These are phyloP conservation scores for Synergus japonicus DNA, from an alignment of 2,888 invertebrate genomes.

Conservation along the genomic window DNA sequence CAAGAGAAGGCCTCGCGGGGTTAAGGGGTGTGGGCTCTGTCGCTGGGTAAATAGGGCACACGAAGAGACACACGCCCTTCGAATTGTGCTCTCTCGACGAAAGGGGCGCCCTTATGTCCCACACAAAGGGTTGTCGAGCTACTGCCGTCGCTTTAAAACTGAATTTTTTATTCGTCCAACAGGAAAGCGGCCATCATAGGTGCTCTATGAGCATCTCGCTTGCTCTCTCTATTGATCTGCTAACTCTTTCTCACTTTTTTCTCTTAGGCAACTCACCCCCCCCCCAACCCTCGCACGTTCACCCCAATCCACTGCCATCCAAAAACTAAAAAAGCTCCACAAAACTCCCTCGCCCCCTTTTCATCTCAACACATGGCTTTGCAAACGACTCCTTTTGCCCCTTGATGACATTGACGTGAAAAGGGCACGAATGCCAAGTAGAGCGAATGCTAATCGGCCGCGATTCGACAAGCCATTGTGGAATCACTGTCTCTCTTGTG, in stretches of 20 bases:
- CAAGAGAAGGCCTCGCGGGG: slow-evolving; percentile 41
- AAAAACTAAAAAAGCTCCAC: slow-evolving; percentile 12
- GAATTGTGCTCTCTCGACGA: slow-evolving; percentile 71
- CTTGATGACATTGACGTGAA: slow-evolving; percentile 58
- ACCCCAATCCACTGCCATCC: slow-evolving; percentile 19
- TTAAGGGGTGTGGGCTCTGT: slow-evolving; percentile 61
- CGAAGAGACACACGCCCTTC: slow-evolving; percentile 76
- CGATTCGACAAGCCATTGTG: slow-evolving; percentile 50
- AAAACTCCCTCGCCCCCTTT: slow-evolving; percentile 40
- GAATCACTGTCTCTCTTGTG: slow-evolving; percentile 12
- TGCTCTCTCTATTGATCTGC: slow-evolving; percentile 44
- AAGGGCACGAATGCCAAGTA: slow-evolving; percentile 55
- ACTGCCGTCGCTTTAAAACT: slow-evolving; percentile 56
- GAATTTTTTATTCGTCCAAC: slow-evolving; percentile 72
- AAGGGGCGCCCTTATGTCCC: slow-evolving; percentile 70
- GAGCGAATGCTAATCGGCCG: slow-evolving; percentile 60
- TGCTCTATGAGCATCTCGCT: slow-evolving; percentile 49
- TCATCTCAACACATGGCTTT: slow-evolving; percentile 51
- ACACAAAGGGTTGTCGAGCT: slow-evolving; percentile 71
- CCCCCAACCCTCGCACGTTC: slow-evolving; percentile 30
- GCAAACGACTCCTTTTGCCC: slow-evolving; percentile 52
- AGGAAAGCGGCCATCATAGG: slow-evolving; percentile 75
- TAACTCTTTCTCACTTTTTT: slow-evolving; percentile 54
- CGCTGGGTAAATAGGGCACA: slow-evolving; percentile 76
- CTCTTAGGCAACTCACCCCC: slow-evolving; percentile 53